phyloP scores from a whole-genome alignment of 2,797 vertebrate genomes.

The Crenichthys baileyi region DNA sequence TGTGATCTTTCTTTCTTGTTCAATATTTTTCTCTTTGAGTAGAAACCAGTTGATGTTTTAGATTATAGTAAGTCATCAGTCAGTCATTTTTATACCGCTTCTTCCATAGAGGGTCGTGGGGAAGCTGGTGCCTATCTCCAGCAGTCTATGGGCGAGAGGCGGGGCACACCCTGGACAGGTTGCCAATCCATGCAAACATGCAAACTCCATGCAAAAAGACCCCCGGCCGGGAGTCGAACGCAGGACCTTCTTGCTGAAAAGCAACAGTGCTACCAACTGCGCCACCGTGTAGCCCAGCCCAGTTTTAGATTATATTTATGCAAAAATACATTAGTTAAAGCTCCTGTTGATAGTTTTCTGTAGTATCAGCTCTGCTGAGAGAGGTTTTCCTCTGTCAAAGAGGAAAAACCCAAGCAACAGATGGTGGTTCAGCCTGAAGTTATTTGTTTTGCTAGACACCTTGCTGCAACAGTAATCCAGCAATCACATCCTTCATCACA shows the following conservation, averaged over 20 bases:
- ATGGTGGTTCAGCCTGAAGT: constrained; percentile 9
- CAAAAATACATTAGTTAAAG: not conserved
- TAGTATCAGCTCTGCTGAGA: not conserved
- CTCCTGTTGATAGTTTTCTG: not conserved
- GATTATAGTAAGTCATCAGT: no score
- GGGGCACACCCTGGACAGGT: no score
- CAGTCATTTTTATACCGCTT: no score
- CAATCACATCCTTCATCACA: constrained; percentile 24
- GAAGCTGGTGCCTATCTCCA: no score
- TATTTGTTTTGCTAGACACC: constrained; percentile 18
- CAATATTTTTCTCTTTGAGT: not conserved
- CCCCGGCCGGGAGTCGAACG: no score
- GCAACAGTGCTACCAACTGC: no score
- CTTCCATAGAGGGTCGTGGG: no score
- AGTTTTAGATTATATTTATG: not conserved
- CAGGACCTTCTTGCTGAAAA: no score
- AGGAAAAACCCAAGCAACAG: constrained; percentile 1
- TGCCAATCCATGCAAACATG: no score
- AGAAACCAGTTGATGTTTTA: not conserved
- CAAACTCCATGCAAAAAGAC: no score
- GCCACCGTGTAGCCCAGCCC: no score
- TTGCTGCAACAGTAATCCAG: constrained; percentile 27
- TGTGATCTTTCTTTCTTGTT: not conserved
- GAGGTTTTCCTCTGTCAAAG: not conserved
- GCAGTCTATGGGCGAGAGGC: no score